Conservation (phyloP, 2,797 vertebrate species). For the Urocyon cinereoargenteus region DNA sequence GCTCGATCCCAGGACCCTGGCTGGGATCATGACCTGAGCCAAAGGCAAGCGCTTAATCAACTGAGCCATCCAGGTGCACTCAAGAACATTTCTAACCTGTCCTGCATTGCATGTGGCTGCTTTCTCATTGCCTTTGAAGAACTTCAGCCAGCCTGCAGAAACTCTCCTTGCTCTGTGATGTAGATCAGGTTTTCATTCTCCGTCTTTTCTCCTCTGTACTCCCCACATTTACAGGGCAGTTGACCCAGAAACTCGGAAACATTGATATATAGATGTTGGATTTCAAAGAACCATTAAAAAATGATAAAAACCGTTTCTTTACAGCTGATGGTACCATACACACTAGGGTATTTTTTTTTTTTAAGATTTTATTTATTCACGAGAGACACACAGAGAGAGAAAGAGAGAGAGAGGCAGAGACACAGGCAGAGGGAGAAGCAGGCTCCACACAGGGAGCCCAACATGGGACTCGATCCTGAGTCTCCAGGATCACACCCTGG, state of each 20-base stretch:
- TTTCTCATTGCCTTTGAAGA: not conserved
- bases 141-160: not conserved
- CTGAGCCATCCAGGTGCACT: no score
- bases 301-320: not conserved
- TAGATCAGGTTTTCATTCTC: not conserved
- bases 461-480: no score
- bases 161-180: not conserved
- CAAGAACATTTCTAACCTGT: accelerated
- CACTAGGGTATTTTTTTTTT: not conserved
- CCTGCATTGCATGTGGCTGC: accelerated
- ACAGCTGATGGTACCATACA: not conserved
- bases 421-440: no score
- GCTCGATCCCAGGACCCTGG: no score
- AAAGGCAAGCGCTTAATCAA: no score
- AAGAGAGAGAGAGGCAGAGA: no score
- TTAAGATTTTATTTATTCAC: no score
- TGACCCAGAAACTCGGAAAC: not conserved
- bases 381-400: no score
- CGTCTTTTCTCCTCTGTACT: not conserved
- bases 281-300: not conserved
- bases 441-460: no score
- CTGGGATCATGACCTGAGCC: no score
- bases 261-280: not conserved
- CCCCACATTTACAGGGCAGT: not conserved
- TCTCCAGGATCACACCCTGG: no score